Evolutionary conservation across 2,113 vertebrate species (phyloP).

Genomic region (Antigone vipio): DNA sequence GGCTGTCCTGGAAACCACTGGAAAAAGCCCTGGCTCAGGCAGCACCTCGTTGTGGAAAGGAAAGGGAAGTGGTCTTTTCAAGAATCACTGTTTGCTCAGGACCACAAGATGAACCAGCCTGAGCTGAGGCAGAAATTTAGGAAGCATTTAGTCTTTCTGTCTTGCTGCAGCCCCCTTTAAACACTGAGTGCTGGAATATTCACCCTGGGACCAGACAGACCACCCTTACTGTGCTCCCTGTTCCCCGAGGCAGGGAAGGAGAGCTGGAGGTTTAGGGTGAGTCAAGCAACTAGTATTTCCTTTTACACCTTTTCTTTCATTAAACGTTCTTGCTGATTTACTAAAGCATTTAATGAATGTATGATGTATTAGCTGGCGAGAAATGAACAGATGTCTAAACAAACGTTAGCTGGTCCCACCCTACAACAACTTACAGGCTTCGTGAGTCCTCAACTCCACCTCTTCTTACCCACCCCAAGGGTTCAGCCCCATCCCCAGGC

Average conservation of each 20-base stretch:
- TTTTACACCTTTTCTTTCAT: not conserved
- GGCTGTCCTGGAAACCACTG: not conserved
- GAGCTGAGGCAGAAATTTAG: not conserved
- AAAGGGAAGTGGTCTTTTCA: not conserved
- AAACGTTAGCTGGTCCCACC: not conserved
- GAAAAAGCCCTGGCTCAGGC: not conserved
- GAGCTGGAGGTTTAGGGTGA: not conserved
- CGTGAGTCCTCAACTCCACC: not conserved
- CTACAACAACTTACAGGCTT: not conserved
- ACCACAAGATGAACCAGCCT: not conserved
- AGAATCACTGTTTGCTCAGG: not conserved
- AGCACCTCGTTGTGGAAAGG: not conserved
- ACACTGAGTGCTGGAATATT: not conserved
- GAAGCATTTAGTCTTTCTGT: not conserved
- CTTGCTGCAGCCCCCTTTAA: not conserved
- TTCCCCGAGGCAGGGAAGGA: not conserved
- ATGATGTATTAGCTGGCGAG: not conserved
- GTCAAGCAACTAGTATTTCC: not conserved
- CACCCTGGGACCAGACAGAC: not conserved
- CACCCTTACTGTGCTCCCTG: not conserved
- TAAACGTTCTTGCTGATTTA: not conserved
- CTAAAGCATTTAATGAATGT: not conserved
- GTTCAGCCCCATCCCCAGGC: not conserved
- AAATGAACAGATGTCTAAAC: not conserved
- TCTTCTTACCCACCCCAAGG: not conserved